Evolutionary conservation across 2,113 vertebrate genomes (phyloP).

Genomic region (Ophthalmolycus amberensis): DNA sequence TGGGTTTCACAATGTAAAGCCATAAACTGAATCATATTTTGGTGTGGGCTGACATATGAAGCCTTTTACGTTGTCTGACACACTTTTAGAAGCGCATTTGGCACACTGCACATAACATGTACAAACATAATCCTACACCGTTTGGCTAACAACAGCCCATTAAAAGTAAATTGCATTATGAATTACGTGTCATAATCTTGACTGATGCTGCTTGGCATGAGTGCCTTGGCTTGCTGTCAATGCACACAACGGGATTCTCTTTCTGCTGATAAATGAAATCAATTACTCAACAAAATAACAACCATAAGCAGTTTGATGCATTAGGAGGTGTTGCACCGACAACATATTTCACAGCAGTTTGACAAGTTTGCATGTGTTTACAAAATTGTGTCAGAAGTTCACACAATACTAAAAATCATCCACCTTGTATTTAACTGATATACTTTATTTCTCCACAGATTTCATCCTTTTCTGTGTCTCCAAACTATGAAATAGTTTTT

Average conservation of each 20-base stretch:
- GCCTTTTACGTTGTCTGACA: slow-evolving; percentile 21
- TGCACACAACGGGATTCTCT: slow-evolving; percentile 28
- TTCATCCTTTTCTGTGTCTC: slow-evolving; percentile 70
- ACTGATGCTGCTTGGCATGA: slow-evolving; percentile 53
- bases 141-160: slow-evolving; percentile 56
- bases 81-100: slow-evolving; percentile 38
- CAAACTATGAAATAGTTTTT: slow-evolving; percentile 81
- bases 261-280: slow-evolving; percentile 62
- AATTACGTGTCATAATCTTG: slow-evolving; percentile 68
- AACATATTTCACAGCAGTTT: slow-evolving; percentile 18
- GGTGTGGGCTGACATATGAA: slow-evolving; percentile 2
- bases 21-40: neutral
- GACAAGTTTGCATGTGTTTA: slow-evolving; percentile 5
- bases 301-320: slow-evolving; percentile 59
- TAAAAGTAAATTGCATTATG: slow-evolving; percentile 66
- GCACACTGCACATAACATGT: slow-evolving; percentile 29
- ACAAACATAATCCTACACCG: slow-evolving; percentile 34
- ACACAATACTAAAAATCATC: neutral
- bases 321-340: slow-evolving; percentile 29
- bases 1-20: neutral
- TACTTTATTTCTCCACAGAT: slow-evolving; percentile 73
- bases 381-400: slow-evolving; percentile 8
- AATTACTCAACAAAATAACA: slow-evolving; percentile 67
- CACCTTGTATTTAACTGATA: neutral
- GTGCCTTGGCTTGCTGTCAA: slow-evolving; percentile 52